Percentiles rank a stretch among this genome's conserved stretches.
phyloP scores from a whole-genome alignment of 2,888 invertebrate genomes.

The Cotesia congregata region DNA sequence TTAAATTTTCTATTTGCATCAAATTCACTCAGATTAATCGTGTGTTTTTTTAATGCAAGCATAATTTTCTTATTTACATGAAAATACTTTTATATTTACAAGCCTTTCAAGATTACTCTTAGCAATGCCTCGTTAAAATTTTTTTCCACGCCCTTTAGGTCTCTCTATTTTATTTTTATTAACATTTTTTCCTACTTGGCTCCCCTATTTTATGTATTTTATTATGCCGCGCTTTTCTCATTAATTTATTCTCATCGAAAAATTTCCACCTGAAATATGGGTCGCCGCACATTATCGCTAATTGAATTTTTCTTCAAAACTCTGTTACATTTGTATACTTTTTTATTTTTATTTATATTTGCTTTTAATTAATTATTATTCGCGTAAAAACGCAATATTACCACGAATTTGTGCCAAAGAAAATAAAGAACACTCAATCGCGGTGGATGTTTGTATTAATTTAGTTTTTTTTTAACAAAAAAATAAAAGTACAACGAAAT shows the following conservation, averaged over 20 bases:
- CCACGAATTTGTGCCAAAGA: not conserved
- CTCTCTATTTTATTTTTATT: conserved; percentile 7
- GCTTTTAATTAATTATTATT: not conserved
- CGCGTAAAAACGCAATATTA: not conserved
- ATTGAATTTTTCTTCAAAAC: not conserved
- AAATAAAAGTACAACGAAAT: no score
- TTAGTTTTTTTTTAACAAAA: no score
- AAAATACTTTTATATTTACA: not conserved
- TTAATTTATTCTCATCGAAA: not conserved
- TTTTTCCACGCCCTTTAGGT: conserved; percentile 1
- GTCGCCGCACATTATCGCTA: not conserved
- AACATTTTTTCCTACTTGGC: not conserved
- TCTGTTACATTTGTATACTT: not conserved
- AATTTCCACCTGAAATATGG: not conserved
- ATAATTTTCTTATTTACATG: not conserved
- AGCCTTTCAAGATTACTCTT: not conserved
- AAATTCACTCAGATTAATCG: not conserved
- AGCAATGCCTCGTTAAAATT: not conserved
- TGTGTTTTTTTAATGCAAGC: not conserved
- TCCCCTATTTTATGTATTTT: not conserved
- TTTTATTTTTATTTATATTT: not conserved
- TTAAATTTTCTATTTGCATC: not conserved
- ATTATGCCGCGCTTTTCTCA: not conserved
- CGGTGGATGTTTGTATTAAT: not conserved
- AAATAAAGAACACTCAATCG: not conserved